Evolutionary conservation across 2,113 vertebrate genomes (phyloP).

Genomic region (Ochotona curzoniae): DNA sequence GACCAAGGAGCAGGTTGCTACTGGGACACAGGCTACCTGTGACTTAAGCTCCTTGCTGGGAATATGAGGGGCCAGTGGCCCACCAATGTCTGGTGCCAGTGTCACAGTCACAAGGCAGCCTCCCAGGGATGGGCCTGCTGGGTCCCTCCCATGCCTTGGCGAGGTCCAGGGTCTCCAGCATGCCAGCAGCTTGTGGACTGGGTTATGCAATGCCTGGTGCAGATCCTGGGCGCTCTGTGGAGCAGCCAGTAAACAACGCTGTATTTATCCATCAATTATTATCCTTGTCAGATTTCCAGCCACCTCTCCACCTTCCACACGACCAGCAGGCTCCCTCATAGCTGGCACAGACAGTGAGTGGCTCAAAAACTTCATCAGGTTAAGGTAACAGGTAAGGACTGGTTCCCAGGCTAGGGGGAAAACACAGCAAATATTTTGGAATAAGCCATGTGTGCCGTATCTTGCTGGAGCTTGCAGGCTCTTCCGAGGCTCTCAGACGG

Average conservation of each 20-base stretch:
- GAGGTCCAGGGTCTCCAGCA: not conserved
- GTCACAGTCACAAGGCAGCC: not conserved
- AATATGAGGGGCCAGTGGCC: not conserved
- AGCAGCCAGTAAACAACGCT: not conserved
- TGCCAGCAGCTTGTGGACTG: not conserved
- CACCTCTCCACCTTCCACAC: not conserved
- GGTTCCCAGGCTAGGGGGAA: constrained; percentile 74
- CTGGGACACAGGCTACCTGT: not conserved
- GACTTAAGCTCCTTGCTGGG: not conserved
- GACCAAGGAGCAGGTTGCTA: not conserved
- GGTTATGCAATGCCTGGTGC: too few species aligned
- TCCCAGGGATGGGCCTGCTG: fast-evolving
- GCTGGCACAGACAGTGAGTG: constrained; percentile 36
- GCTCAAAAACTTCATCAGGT: constrained; percentile 67
- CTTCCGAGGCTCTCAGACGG: constrained; percentile 67
- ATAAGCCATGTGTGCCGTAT: constrained; percentile 48
- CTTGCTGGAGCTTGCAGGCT: constrained; percentile 77
- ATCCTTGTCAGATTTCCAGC: not conserved
- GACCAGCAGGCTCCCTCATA: constrained; percentile 33
- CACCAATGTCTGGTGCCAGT: not conserved
- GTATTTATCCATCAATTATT: not conserved
- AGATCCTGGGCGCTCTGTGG: not conserved
- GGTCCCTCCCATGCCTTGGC: too few species aligned
- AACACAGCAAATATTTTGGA: constrained; percentile 79
- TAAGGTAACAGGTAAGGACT: constrained; percentile 80